These are phyloP conservation scores for Drosophila quadrilineata DNA, from an alignment of 1,140 invertebrate genomes.

Conservation along the genomic window DNA sequence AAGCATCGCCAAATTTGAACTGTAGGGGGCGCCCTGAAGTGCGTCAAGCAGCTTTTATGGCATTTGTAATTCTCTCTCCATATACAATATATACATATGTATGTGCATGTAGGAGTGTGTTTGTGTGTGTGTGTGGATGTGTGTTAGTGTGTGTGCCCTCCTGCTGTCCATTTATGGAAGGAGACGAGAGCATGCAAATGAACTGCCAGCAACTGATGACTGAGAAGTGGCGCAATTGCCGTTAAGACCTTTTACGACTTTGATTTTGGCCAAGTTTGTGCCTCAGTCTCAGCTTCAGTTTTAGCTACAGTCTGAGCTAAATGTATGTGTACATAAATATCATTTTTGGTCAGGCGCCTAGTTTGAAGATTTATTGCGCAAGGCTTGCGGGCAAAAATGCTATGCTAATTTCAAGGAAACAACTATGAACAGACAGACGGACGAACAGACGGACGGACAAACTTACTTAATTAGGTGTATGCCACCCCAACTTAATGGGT, in stretches of 20 bases:
- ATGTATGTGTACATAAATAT: too few species aligned
- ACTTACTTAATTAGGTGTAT: conserved; percentile 67
- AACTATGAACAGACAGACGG: conserved; percentile 2
- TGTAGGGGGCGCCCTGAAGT: conserved; percentile 25
- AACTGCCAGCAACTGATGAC: conserved; percentile 26
- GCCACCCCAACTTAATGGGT: conserved; percentile 34
- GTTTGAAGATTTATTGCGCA: conserved; percentile 15
- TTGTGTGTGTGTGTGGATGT: neutral
- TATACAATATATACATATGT: too few species aligned
- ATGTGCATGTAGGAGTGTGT: too few species aligned
- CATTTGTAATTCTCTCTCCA: too few species aligned
- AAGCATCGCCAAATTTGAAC: conserved; percentile 39
- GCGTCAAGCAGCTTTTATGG: conserved; percentile 16
- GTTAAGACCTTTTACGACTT: conserved; percentile 42
- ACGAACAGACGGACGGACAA: conserved; percentile 3
- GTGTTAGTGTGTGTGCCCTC: neutral
- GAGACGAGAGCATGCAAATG: conserved; percentile 65
- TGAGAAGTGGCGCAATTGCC: conserved; percentile 56
- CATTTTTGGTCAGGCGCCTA: conserved; percentile 54
- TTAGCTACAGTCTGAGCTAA: too few species aligned
- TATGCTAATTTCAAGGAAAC: conserved; percentile 66
- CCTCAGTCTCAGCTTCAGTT: too few species aligned
- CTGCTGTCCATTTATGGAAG: conserved; percentile 30
- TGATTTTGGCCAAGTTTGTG: conserved; percentile 12
- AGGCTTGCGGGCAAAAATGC: conserved; percentile 45